Evolutionary conservation across 2,888 invertebrate genomes (phyloP).

Genomic region (Phyllotreta cruciferae): DNA sequence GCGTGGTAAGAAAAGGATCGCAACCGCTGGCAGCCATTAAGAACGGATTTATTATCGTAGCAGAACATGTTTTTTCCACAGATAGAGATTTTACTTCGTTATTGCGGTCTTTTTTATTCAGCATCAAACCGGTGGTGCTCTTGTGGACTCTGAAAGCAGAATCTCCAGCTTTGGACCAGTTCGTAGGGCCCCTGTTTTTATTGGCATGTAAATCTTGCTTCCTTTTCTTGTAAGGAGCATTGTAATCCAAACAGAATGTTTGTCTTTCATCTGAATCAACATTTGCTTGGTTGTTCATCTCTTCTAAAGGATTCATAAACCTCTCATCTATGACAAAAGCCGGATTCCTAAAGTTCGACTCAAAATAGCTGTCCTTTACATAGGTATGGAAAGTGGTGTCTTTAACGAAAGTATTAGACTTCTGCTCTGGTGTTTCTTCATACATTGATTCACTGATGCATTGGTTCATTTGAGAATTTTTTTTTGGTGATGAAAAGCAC

Average conservation of each 20-base stretch:
- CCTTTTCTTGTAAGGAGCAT: constrained; percentile 5
- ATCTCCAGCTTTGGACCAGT: constrained; percentile 2
- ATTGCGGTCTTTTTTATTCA: constrained; percentile 45
- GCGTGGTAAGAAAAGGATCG: constrained; percentile 61
- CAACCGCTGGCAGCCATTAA: constrained; percentile 46
- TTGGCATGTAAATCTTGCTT: constrained; percentile 9
- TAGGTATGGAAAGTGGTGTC: too few species aligned
- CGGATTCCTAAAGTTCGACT: too few species aligned
- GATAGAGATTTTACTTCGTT: background rate
- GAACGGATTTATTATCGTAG: constrained; percentile 47
- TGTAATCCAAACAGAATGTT: too few species aligned
- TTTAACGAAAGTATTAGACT: constrained; percentile 3
- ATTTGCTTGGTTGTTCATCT: too few species aligned
- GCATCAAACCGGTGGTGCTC: constrained; percentile 1
- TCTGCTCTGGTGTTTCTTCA: constrained; percentile 31
- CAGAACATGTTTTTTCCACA: constrained; percentile 35
- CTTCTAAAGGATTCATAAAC: too few species aligned
- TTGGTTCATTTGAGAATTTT: background rate
- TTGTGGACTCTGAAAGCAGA: too few species aligned
- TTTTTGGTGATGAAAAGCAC: constrained; percentile 34
- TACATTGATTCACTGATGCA: constrained; percentile 31
- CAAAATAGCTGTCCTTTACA: too few species aligned
- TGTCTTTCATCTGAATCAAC: too few species aligned
- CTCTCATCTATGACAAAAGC: too few species aligned
- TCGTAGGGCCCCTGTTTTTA: constrained; percentile 15